phyloP scores from a whole-genome alignment of 2,113 vertebrate genomes.

The Microtus oregoni region DNA sequence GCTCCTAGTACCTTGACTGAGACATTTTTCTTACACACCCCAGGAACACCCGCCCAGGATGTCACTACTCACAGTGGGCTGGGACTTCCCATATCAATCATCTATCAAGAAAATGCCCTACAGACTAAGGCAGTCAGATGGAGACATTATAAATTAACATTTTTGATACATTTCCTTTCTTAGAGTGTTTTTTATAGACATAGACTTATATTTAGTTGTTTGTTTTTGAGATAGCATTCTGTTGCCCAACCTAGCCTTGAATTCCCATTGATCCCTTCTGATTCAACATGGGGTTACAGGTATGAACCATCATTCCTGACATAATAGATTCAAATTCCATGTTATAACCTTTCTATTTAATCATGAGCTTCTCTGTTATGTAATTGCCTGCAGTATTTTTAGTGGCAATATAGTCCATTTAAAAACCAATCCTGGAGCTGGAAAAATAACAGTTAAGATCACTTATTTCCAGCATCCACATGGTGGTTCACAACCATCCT shows the following conservation, averaged over 20 bases:
- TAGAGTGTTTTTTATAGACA: slow-evolving; percentile 34
- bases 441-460: not conserved
- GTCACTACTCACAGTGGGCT: not conserved
- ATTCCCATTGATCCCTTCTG: not conserved
- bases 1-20: not conserved
- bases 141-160: slow-evolving; percentile 7
- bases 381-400: slow-evolving; percentile 36
- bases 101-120: not conserved
- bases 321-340: not conserved
- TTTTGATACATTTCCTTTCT: slow-evolving; percentile 54
- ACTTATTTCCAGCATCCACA: not conserved
- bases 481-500: not conserved
- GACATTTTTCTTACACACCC: not conserved
- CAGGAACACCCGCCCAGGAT: not conserved
- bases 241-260: not conserved
- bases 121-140: not conserved
- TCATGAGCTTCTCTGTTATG: slow-evolving; percentile 45
- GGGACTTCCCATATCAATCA: not conserved
- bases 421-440: not conserved
- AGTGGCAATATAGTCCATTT: not conserved
- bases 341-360: slow-evolving; percentile 30
- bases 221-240: not conserved
- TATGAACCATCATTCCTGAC: not conserved
- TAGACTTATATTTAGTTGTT: not conserved
- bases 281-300: not conserved